Conservation (phyloP, 1,140 invertebrate species). For the Drosophila subobscura region DNA sequence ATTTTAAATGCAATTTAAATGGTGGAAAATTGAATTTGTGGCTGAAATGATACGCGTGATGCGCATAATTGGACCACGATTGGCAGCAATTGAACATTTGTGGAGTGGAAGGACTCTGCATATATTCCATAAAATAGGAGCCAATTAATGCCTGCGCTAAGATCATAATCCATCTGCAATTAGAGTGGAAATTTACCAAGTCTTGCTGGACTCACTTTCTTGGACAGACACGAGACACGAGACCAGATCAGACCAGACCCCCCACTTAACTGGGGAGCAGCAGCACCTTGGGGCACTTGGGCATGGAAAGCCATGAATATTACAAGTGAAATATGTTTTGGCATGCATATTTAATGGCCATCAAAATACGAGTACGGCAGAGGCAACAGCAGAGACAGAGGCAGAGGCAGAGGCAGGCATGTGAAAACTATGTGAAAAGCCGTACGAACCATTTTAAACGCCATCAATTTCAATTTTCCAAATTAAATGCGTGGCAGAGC, state of each 20-base stretch:
- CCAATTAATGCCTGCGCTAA: too few relatives aligned
- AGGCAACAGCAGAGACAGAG: constrained; percentile 4
- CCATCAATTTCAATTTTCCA: constrained; percentile 75
- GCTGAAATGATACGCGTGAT: neutral
- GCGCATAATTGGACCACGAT: too few relatives aligned
- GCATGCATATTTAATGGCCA: constrained; percentile 73
- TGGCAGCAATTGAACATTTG: too few relatives aligned
- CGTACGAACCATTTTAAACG: constrained; percentile 72
- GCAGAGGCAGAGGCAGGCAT: neutral
- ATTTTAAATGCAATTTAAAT: constrained; percentile 42
- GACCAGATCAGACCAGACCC: too few relatives aligned
- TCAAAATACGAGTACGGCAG: constrained; percentile 46
- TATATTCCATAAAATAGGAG: neutral
- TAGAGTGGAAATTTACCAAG: too few relatives aligned
- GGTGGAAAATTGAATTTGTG: constrained; percentile 28
- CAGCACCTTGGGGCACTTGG: constrained; percentile 43
- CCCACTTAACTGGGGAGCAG: neutral
- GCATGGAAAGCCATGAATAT: constrained; percentile 50
- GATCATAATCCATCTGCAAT: too few relatives aligned
- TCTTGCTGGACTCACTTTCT: constrained; percentile 26
- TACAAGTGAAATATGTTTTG: constrained; percentile 74
- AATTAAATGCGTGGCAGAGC: constrained; percentile 57
- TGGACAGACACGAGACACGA: constrained; percentile 29
- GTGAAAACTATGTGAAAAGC: constrained; percentile 65
- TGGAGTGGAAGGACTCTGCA: too few relatives aligned